Percentiles rank a stretch among this genome's conserved stretches.
Evolutionary conservation across 2,888 invertebrate genomes (phyloP).

Genomic region (Craniophora ligustri): DNA sequence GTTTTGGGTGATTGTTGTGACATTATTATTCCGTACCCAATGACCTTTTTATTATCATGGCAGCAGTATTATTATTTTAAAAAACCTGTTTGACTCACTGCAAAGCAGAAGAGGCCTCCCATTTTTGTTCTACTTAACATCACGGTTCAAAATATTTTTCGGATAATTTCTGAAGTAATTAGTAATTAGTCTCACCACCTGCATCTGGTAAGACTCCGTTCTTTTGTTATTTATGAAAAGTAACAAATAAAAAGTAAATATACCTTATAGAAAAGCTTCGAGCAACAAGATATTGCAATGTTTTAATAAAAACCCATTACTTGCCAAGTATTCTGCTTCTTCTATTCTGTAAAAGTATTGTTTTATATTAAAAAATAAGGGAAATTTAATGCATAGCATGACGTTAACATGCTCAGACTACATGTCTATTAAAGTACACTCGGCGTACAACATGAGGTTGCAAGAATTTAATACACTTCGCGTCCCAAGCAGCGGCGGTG

Average conservation of each 20-base stretch:
- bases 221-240: not conserved
- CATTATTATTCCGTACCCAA: too few relatives aligned
- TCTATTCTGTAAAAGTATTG: not conserved
- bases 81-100: too few relatives aligned
- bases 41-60: too few relatives aligned
- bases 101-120: too few relatives aligned
- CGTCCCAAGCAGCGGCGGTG: not conserved
- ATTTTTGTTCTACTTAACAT: too few relatives aligned
- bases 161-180: too few relatives aligned
- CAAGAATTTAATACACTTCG: conserved; percentile 19
- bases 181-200: too few relatives aligned
- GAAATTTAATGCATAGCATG: not conserved
- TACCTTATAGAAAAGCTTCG: not conserved
- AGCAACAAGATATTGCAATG: not conserved
- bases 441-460: conserved; percentile 5
- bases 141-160: too few relatives aligned
- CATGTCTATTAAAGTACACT: conserved; percentile 10
- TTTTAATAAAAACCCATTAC: not conserved
- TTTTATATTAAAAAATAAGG: conserved; percentile 4
- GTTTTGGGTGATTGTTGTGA: too few relatives aligned
- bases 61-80: too few relatives aligned
- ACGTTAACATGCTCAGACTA: not conserved
- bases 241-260: not conserved
- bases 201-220: not conserved
- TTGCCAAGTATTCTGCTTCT: not conserved